Evolutionary conservation across 2,888 invertebrate genomes (phyloP), one percentile per base, ranked within the genome.

Genomic region (Pristionchus fissidentatus): DNA sequence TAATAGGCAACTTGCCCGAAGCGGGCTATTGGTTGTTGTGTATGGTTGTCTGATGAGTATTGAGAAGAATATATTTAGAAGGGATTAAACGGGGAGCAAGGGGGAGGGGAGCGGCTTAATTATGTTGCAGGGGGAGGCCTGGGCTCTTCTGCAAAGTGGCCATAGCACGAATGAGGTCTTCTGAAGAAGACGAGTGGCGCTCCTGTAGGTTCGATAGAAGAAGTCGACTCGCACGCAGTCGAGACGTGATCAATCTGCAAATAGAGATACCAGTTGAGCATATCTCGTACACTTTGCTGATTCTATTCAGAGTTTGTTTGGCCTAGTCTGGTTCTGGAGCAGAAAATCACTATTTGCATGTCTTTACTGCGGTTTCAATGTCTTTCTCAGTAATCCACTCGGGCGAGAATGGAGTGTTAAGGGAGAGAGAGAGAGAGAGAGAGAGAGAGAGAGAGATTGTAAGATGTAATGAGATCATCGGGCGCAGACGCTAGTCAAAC

Each of bases 401-500:
- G n/a, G n/a, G n/a, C n/a, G n/a, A n/a, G n/a, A n/a, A n/a, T n/a
- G n/a, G n/a, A n/a, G n/a, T n/a, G n/a, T n/a, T n/a, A n/a, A n/a
- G n/a, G n/a, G n/a, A n/a, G n/a, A n/a, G n/a, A n/a, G n/a, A n/a
- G n/a, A n/a, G n/a, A n/a, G n/a, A n/a, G n/a, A n/a, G n/a, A n/a
- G n/a, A n/a, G n/a, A n/a, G n/a, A n/a, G n/a, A n/a, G n/a, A n/a
- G n/a, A n/a, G n/a, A n/a, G 70, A 70, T n/a, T 70, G 70, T 41
- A 70, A n/a, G n/a, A 41, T 43, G 70, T 43, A 70, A 70, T 70
- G 70, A 70, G 70, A 70, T 70, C 70, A 70, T 70, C 70, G 41
- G 15, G 70, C 70, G 43, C 66, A 32, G 29, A 13, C 57, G 38
- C 70, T 70, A 70, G 43, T 70, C 70, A 70, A 70, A 70, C 70